Conservation (phyloP, 2,113 vertebrate genomes). For the Taurulus bubalis region DNA sequence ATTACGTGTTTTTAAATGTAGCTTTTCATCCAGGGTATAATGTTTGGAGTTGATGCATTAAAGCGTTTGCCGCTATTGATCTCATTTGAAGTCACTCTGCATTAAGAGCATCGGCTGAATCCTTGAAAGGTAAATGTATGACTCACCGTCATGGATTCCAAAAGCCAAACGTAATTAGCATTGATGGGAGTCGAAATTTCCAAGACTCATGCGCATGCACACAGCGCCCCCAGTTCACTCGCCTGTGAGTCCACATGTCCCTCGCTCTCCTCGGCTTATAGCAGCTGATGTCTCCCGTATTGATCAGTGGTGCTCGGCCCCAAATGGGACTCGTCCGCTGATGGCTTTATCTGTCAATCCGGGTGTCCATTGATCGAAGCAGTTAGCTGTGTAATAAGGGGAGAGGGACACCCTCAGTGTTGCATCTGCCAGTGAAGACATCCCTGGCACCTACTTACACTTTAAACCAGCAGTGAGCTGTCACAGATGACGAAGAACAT, state of each 20-base stretch:
- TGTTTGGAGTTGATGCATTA: background rate
- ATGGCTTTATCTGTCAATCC: slow-evolving; percentile 77
- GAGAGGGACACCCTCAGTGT: slow-evolving; percentile 8
- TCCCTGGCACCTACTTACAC: slow-evolving; percentile 24
- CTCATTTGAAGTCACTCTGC: slow-evolving; percentile 31
- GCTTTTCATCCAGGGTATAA: background rate
- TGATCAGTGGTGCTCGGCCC: slow-evolving; percentile 64
- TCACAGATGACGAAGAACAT: background rate
- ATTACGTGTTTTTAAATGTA: background rate
- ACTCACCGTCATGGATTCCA: slow-evolving; percentile 53
- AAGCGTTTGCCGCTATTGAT: slow-evolving; percentile 17
- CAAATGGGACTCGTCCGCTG: slow-evolving; percentile 71
- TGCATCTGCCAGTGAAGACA: slow-evolving; percentile 58
- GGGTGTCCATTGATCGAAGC: slow-evolving; percentile 72
- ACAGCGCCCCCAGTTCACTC: slow-evolving; percentile 21
- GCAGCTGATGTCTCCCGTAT: slow-evolving; percentile 74
- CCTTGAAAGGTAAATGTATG: slow-evolving; percentile 39
- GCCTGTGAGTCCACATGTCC: slow-evolving; percentile 34
- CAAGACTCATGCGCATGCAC: slow-evolving; percentile 26
- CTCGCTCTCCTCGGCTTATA: slow-evolving; percentile 42
- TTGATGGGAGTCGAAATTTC: slow-evolving; percentile 63
- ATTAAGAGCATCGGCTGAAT: slow-evolving; percentile 32
- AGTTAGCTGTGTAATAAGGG: slow-evolving; percentile 61
- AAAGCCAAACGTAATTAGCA: slow-evolving; percentile 73
- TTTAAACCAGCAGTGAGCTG: slow-evolving; percentile 29